These are phyloP conservation scores for Zaprionus gabonicus DNA, from an alignment of 1,140 invertebrate species.

Conservation along the genomic window DNA sequence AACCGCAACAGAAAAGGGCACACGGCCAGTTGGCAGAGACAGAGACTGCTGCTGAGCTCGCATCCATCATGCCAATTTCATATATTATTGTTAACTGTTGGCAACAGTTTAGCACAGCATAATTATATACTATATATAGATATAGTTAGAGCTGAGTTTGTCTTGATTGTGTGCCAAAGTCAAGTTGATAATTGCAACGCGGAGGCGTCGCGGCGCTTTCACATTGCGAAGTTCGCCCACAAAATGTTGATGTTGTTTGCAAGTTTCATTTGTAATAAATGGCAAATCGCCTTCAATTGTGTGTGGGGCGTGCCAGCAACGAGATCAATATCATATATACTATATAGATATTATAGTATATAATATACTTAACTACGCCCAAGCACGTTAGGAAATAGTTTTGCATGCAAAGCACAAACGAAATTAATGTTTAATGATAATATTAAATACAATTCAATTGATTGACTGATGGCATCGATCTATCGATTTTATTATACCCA, in stretches of 20 bases:
- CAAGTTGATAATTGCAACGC: not conserved
- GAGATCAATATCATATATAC: slow-evolving; percentile 41
- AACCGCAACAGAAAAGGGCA: slow-evolving; percentile 34
- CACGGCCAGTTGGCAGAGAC: slow-evolving; percentile 23
- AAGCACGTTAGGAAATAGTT: not conserved
- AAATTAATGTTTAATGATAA: slow-evolving; percentile 12
- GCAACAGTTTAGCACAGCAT: slow-evolving; percentile 44
- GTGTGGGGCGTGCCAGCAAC: slow-evolving; percentile 55
- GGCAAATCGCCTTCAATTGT: slow-evolving; percentile 53
- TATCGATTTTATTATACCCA: not conserved
- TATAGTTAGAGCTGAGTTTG: not conserved
- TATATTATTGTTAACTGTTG: slow-evolving; percentile 43
- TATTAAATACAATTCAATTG: slow-evolving; percentile 9
- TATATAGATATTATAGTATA: slow-evolving; percentile 13
- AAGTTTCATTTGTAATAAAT: slow-evolving; percentile 64
- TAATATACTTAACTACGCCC: not conserved
- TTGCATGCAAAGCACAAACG: slow-evolving; percentile 12
- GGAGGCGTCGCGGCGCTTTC: not conserved
- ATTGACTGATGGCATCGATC: not conserved
- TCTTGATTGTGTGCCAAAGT: slow-evolving; percentile 9
- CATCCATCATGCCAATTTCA: slow-evolving; percentile 32
- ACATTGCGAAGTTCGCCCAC: slow-evolving; percentile 49
- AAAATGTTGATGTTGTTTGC: slow-evolving; percentile 40
- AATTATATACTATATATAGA: slow-evolving; percentile 21
- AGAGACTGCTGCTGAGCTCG: slow-evolving; percentile 12